Evolutionary conservation across 1,140 invertebrate species (phyloP).

Genomic region (Alviniconcha marisindica): DNA sequence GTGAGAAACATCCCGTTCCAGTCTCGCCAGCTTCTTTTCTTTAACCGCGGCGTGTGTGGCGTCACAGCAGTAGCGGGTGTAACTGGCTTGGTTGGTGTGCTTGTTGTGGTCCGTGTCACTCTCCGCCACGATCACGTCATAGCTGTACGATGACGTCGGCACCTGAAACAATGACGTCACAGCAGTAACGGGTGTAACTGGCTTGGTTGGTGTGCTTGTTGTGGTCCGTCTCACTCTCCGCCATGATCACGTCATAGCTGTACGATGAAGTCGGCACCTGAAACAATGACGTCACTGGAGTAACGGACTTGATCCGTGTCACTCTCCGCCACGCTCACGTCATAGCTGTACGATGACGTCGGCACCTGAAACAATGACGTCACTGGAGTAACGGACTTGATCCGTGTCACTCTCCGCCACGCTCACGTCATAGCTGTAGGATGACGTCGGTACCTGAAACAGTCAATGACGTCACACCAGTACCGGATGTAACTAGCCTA

Average conservation of each 20-base stretch:
- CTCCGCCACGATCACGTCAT: constrained; percentile 24
- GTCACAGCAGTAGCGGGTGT: constrained; percentile 44
- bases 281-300: constrained; percentile 42
- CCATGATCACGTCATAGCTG: constrained; percentile 11
- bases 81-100: constrained; percentile 45
- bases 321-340: constrained; percentile 38
- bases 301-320: constrained; percentile 44
- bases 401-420: constrained; percentile 46
- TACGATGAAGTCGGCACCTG: constrained; percentile 27
- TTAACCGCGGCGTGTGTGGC: constrained; percentile 26
- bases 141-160: constrained; percentile 10
- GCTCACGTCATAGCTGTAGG: constrained; percentile 20
- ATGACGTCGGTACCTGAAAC: constrained; percentile 18
- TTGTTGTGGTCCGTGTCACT: constrained; percentile 46
- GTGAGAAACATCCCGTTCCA: not conserved
- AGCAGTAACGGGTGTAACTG: constrained; percentile 42
- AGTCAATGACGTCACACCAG: constrained; percentile 43
- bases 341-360: not conserved
- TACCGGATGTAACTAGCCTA: constrained; percentile 45
- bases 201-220: constrained; percentile 46
- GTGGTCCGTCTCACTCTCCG: constrained; percentile 44
- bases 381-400: constrained; percentile 39
- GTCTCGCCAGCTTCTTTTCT: not conserved
- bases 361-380: constrained; percentile 42
- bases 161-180: constrained; percentile 41